Conservation (phyloP, 23 tunicate species). For the Ascidia mentula region DNA sequence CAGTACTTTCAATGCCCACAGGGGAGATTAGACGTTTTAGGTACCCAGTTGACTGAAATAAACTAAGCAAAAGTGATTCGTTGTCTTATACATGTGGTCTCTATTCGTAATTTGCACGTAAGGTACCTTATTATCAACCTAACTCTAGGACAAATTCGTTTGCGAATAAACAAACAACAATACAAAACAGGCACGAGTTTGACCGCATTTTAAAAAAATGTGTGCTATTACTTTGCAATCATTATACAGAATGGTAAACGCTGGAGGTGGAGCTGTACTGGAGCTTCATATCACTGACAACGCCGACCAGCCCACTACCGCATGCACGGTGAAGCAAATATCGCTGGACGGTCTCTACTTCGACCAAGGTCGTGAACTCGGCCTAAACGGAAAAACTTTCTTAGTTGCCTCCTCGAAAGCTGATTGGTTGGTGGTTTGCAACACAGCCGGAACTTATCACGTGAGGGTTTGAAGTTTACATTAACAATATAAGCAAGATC, state of each 20-base stretch:
- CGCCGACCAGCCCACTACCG: background rate
- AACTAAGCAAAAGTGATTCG: too few relatives aligned
- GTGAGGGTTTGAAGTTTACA: constrained; percentile 21
- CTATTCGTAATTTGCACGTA: too few relatives aligned
- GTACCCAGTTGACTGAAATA: too few relatives aligned
- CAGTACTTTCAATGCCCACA: constrained; percentile 19
- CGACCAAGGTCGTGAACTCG: constrained; percentile 9
- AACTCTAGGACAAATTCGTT: too few relatives aligned
- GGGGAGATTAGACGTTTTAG: constrained; percentile 71
- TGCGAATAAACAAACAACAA: too few relatives aligned
- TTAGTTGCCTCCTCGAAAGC: constrained; percentile 44
- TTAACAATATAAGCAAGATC: background rate
- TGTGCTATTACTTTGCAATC: too few relatives aligned
- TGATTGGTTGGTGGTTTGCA: constrained; percentile 73
- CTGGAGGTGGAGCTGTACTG: constrained; percentile 36
- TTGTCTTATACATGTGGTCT: too few relatives aligned
- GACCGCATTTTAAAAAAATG: too few relatives aligned
- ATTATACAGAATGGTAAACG: constrained; percentile 44
- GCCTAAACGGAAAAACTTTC: constrained; percentile 40
- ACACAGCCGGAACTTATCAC: constrained; percentile 52
- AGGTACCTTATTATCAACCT: too few relatives aligned
- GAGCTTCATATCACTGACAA: constrained; percentile 22
- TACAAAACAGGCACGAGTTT: too few relatives aligned
- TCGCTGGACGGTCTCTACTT: constrained; percentile 65
- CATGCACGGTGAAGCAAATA: constrained; percentile 47